Percentiles rank a stretch among this genome's conserved stretches.
Evolutionary conservation across 2,888 invertebrate genomes (phyloP).

Genomic region (Scaptomyza parva): DNA sequence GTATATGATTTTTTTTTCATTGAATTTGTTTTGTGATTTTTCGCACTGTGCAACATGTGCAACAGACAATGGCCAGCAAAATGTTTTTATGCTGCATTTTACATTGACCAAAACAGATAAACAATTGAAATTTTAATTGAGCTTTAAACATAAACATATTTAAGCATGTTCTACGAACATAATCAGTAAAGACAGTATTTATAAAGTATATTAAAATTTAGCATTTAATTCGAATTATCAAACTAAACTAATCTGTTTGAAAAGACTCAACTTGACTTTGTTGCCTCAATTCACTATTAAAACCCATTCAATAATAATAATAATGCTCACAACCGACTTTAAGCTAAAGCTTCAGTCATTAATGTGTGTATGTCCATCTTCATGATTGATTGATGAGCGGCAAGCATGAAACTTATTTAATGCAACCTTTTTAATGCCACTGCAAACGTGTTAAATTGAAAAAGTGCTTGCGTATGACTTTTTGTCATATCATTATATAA

Average conservation of each 20-base stretch:
- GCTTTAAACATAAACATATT: not conserved
- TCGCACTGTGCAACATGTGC: slow-evolving; percentile 38
- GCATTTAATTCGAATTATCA: not conserved
- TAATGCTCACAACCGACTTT: not conserved
- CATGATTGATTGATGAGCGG: not conserved
- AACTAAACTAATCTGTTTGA: not conserved
- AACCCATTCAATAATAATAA: not conserved
- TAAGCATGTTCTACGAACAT: not conserved
- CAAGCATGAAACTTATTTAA: not conserved
- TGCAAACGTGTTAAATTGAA: slow-evolving; percentile 10
- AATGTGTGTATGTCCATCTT: not conserved
- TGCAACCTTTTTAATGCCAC: too few species aligned
- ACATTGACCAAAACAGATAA: not conserved
- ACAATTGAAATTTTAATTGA: not conserved
- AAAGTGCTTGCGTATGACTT: not conserved
- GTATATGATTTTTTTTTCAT: not conserved
- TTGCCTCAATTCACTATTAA: not conserved
- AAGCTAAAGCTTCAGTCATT: not conserved
- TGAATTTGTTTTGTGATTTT: not conserved
- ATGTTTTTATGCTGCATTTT: not conserved
- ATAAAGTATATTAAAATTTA: too few species aligned
- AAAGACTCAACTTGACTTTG: not conserved
- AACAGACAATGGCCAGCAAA: slow-evolving; percentile 24
- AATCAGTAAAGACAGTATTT: too few species aligned
- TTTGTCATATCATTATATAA: slow-evolving; percentile 3